These are phyloP conservation scores for Formica selysi DNA, from an alignment of 1,140 invertebrate genomes.

Conservation along the genomic window DNA sequence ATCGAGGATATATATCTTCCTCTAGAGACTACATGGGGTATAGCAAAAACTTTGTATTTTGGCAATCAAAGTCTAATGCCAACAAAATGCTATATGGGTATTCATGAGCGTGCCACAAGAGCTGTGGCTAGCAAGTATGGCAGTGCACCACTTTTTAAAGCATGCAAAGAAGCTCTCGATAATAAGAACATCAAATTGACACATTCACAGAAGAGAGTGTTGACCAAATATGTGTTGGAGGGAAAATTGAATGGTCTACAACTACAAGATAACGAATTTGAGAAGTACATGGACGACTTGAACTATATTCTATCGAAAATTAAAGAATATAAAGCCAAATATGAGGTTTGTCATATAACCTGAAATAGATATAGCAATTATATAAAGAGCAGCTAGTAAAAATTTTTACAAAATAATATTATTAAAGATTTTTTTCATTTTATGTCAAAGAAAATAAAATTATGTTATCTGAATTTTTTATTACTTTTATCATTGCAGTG, in stretches of 20 bases:
- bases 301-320: slow-evolving; percentile 85
- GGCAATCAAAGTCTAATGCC: slow-evolving; percentile 94
- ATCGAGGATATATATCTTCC: slow-evolving; percentile 91
- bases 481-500: slow-evolving; percentile 32
- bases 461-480: background rate
- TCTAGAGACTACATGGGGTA: slow-evolving; percentile 94
- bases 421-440: background rate
- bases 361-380: background rate
- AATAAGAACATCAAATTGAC: slow-evolving; percentile 87
- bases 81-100: slow-evolving; percentile 91
- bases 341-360: slow-evolving; percentile 81
- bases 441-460: slow-evolving; percentile 38
- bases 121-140: slow-evolving; percentile 90
- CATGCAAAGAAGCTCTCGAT: slow-evolving; percentile 88
- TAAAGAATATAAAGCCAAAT: slow-evolving; percentile 88
- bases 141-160: slow-evolving; percentile 89
- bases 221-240: slow-evolving; percentile 93
- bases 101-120: slow-evolving; percentile 90
- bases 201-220: slow-evolving; percentile 90
- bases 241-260: slow-evolving; percentile 93
- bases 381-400: background rate
- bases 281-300: slow-evolving; percentile 80
- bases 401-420: background rate
- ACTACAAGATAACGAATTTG: slow-evolving; percentile 82
- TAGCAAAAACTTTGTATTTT: slow-evolving; percentile 93